These are phyloP conservation scores for Loris lydekkerianus DNA, from an alignment of 2,797 vertebrate genomes.

Conservation along the genomic window DNA sequence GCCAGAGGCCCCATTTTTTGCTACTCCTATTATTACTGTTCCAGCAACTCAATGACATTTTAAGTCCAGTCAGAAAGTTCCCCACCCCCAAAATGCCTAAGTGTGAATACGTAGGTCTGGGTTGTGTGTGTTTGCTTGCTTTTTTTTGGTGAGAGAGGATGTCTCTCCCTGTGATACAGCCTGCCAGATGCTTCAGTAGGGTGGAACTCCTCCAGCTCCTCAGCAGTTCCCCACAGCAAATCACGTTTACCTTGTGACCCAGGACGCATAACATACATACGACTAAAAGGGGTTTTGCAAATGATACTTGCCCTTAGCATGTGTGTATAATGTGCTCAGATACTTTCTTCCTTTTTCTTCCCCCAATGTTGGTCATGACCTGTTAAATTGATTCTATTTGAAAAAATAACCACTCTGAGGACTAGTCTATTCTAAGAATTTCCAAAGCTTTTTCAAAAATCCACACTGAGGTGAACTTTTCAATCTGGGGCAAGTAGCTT, in stretches of 20 bases:
- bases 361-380: neutral
- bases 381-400: neutral
- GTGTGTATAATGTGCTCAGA: fast-evolving
- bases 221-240: neutral
- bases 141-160: neutral
- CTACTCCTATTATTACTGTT: neutral
- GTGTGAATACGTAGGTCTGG: neutral
- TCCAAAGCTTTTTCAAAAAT: neutral
- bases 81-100: neutral
- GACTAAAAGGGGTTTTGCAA: neutral
- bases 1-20: neutral
- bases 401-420: neutral
- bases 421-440: neutral
- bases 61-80: neutral
- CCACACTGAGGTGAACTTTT: neutral
- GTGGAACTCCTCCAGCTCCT: neutral
- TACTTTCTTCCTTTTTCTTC: fast-evolving
- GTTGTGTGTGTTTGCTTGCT: neutral
- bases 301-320: neutral
- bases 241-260: fast-evolving
- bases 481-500: neutral
- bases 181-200: neutral
- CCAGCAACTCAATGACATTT: neutral
- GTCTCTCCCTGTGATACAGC: neutral
- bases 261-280: fast-evolving